Evolutionary conservation across 2,888 invertebrate genomes (phyloP).

Genomic region (Nezara viridula): DNA sequence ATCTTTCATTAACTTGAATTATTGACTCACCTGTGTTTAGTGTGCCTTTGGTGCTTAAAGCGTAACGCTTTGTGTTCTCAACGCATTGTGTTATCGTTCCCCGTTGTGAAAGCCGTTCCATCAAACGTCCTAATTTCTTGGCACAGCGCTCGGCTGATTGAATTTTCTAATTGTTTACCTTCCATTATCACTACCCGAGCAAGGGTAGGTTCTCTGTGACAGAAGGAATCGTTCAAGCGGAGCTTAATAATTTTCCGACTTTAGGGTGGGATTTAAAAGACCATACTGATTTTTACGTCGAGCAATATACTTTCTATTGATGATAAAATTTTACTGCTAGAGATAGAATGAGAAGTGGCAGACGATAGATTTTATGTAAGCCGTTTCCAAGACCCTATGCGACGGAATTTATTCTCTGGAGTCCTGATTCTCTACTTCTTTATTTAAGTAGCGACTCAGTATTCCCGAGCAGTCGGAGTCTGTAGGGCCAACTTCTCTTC

Average conservation of each 20-base stretch:
- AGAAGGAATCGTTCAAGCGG: background rate
- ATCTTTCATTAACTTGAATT: background rate
- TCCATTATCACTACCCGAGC: background rate
- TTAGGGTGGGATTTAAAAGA: background rate
- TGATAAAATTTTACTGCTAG: background rate
- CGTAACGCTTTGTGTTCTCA: background rate
- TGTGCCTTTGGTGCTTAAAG: background rate
- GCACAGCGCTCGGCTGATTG: background rate
- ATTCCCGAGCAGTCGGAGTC: background rate
- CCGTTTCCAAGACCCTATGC: background rate
- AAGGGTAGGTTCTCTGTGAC: background rate
- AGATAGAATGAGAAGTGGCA: background rate
- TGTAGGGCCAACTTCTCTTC: background rate
- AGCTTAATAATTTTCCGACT: background rate
- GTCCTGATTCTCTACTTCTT: background rate
- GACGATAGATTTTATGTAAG: background rate
- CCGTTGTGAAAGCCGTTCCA: background rate
- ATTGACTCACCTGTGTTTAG: background rate
- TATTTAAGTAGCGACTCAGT: background rate
- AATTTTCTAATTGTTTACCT: slow-evolving; percentile 30
- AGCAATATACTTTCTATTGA: background rate
- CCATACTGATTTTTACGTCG: background rate
- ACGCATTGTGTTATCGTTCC: background rate
- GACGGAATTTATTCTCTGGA: background rate
- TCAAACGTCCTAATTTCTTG: background rate